A percentile compares a stretch with the other conserved stretches of the same genome.
Conservation (phyloP, 2,888 invertebrate species). For the Drosophila meridiana region DNA sequence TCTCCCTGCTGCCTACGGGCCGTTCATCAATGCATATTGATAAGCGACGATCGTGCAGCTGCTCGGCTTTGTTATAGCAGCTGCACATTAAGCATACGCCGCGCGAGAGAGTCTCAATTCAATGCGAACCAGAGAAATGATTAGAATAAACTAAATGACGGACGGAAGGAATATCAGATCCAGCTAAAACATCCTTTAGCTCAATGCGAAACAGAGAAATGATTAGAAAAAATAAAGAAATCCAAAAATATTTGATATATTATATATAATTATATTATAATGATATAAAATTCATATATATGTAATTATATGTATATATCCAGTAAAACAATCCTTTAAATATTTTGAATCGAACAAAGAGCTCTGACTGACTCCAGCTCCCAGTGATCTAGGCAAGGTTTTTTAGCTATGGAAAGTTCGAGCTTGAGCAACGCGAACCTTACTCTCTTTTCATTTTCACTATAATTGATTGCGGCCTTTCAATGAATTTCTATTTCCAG, state of each 20-base stretch:
- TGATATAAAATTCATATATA: no score
- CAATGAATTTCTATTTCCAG: constrained; percentile 20
- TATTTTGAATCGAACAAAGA: not conserved
- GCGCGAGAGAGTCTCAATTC: constrained; percentile 1
- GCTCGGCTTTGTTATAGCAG: constrained; percentile 1
- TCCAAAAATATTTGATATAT: no score
- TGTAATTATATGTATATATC: no score
- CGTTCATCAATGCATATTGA: constrained; percentile 27
- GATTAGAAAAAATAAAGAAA: no score
- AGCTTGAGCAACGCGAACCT: not conserved
- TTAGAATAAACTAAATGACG: no score
- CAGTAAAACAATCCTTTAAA: not conserved
- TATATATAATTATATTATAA: no score
- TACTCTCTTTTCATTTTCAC: constrained; percentile 21
- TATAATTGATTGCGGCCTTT: constrained; percentile 19
- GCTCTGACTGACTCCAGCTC: not conserved
- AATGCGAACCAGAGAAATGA: no score
- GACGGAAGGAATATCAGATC: no score
- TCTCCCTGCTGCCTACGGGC: no score
- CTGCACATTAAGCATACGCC: constrained; percentile 42
- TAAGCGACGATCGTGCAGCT: constrained; percentile 25
- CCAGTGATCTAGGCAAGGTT: not conserved
- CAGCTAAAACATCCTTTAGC: no score
- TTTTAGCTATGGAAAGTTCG: not conserved
- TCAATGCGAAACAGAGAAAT: not conserved